Conservation (phyloP, 2,888 invertebrate genomes). For the Acrobasis repandana region DNA sequence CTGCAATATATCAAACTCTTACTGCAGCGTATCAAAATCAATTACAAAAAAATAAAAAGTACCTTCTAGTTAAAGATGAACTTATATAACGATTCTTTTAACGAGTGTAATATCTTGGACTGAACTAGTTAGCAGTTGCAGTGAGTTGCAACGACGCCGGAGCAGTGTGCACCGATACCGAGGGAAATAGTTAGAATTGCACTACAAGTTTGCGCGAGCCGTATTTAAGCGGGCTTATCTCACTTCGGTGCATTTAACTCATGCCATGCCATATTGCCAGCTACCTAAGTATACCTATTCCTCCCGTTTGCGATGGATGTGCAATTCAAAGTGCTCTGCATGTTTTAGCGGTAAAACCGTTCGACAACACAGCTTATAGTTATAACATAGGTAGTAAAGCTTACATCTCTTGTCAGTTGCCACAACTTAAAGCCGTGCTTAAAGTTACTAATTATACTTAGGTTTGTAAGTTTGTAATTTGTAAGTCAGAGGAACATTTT, state of each 20-base stretch:
- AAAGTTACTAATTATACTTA: no score
- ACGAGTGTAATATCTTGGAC: constrained; percentile 14
- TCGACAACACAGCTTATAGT: background rate
- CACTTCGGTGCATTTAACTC: constrained; percentile 35
- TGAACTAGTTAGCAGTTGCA: constrained; percentile 27
- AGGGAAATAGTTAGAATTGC: constrained; percentile 44
- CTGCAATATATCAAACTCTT: background rate
- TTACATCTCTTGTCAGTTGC: background rate
- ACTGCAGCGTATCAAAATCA: background rate
- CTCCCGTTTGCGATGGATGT: background rate
- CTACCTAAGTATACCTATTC: constrained; percentile 24
- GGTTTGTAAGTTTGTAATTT: no score
- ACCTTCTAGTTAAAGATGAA: background rate
- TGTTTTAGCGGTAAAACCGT: background rate
- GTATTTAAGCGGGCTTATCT: constrained; percentile 49
- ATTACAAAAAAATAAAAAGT: background rate
- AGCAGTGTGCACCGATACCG: constrained; percentile 31
- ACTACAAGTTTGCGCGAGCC: constrained; percentile 45
- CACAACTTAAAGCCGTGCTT: no score
- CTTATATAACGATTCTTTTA: constrained; percentile 8
- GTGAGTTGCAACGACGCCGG: background rate
- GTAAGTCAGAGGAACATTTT: no score
- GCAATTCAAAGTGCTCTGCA: background rate
- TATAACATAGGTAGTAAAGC: background rate
- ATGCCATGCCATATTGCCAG: constrained; percentile 35